Percentiles rank a stretch among this genome's conserved stretches.
These are phyloP conservation scores for Prochilodus magdalenae DNA, from an alignment of 2,113 vertebrate genomes.

Conservation along the genomic window DNA sequence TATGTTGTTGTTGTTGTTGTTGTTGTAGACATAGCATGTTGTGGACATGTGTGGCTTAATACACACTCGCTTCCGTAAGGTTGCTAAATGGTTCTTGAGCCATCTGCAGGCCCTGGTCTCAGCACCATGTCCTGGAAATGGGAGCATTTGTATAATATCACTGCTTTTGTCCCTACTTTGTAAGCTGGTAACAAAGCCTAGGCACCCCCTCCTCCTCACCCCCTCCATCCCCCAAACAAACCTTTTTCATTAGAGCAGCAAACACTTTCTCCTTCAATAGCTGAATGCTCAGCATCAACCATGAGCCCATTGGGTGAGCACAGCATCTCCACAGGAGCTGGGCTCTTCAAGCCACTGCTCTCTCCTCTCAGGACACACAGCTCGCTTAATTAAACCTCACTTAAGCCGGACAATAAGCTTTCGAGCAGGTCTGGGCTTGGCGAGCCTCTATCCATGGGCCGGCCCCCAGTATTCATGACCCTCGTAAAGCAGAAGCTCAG, in stretches of 20 bases:
- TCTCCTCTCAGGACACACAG: conserved; percentile 76
- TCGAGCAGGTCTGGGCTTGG: conserved; percentile 73
- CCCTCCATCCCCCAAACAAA: conserved; percentile 67
- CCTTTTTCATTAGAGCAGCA: conserved; percentile 81
- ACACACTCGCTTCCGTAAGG: neutral
- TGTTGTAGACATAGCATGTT: too few species aligned
- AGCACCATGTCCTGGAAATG: conserved; percentile 73
- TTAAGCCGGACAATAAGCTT: conserved; percentile 80
- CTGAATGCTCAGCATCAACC: conserved; percentile 53
- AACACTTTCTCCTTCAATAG: conserved; percentile 72
- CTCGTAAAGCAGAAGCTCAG: conserved; percentile 70
- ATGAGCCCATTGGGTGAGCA: conserved; percentile 37
- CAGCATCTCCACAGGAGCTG: conserved; percentile 50
- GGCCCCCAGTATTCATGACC: conserved; percentile 74
- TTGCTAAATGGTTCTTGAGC: conserved; percentile 46
- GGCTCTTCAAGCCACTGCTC: conserved; percentile 63
- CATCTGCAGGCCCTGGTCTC: conserved; percentile 50
- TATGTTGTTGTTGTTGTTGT: too few species aligned
- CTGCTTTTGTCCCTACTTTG: conserved; percentile 72
- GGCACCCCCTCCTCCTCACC: conserved; percentile 50
- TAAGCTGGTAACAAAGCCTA: conserved; percentile 69
- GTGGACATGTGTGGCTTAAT: neutral
- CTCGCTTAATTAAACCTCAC: conserved; percentile 84
- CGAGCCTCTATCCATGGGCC: conserved; percentile 62
- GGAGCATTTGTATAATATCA: conserved; percentile 75